Evolutionary conservation across 2,888 invertebrate genomes (phyloP).

Genomic region (Invenusta paracnida): DNA sequence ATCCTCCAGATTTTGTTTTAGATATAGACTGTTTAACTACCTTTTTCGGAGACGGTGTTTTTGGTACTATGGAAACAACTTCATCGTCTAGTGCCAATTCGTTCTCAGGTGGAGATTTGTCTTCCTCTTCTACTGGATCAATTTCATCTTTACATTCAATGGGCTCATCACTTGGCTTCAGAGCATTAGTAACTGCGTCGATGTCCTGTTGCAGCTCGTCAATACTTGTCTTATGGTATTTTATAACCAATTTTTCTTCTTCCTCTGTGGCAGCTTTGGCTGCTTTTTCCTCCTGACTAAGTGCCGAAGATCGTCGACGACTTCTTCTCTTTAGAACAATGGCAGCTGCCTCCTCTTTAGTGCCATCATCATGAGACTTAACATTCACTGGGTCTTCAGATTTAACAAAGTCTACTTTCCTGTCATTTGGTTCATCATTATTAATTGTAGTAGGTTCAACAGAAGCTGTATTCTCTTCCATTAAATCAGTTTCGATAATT

Average conservation of each 20-base stretch:
- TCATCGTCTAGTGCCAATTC: no score
- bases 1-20: not conserved
- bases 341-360: not conserved
- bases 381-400: not conserved
- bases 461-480: not conserved
- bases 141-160: no score
- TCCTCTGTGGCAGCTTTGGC: not conserved
- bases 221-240: not conserved
- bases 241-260: not conserved
- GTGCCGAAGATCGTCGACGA: not conserved
- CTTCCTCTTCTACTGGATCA: not conserved
- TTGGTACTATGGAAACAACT: no score
- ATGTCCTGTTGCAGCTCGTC: conserved; percentile 4
- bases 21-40: no score
- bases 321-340: not conserved
- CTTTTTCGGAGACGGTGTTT: not conserved
- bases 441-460: not conserved
- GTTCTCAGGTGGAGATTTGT: no score
- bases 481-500: not conserved
- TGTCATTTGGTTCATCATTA: not conserved
- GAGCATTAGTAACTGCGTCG: not conserved
- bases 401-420: not conserved
- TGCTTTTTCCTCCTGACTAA: not conserved
- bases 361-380: not conserved
- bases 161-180: not conserved